Evolutionary conservation across 2,797 vertebrate genomes (phyloP), one percentile per base, ranked within the genome.

Genomic region (Acomys russatus): DNA sequence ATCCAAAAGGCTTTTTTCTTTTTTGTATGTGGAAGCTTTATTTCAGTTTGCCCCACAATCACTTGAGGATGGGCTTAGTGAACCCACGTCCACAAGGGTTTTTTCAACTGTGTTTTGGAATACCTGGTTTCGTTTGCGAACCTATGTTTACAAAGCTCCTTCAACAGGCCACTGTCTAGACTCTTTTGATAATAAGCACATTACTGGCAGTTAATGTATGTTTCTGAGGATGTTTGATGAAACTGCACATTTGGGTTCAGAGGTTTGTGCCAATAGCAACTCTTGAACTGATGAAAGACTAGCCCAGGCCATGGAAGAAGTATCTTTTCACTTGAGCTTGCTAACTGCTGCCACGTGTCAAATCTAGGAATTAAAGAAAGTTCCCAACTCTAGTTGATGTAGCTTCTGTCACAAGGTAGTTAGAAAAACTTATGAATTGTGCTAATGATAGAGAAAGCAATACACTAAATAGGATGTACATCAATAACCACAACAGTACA

Each of bases 221-320:
- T 97, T 97, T 89, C 79, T 66, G 88, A 96, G 74, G 86, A 71
- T 91, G 92, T 88, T 90, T 96, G 70, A 54, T 94, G 84, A 94
- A 96, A 88, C 70, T 35, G 63, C 80, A 96, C n/a, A 59, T 93
- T 90, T 56, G n/a, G 73, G 76, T 96, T 96, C 59, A 56, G 56
- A 85, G 68, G 68, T 74, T 88, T 96, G 73, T 93, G 76, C 25
- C 85, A 70, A 11, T 44, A 82, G 49, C n/a, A 94, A 59, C 56
- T 56, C 61, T 95, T 51, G 44, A 97, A 92, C 90, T 90, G 61
- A 87, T 93, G 86, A 96, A 97, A 23, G 30, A 28, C 54, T 85
- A 94, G 20, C 84, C 22, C 94, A n/a, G 82, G 77, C 30, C 66
- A 70, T 0, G 6, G 92, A 94, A 88, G 80, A 84, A 70, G 88